Evolutionary conservation across 2,888 invertebrate genomes (phyloP), one percentile per base, ranked within the genome.

Genomic region (Oscheius onirici): DNA sequence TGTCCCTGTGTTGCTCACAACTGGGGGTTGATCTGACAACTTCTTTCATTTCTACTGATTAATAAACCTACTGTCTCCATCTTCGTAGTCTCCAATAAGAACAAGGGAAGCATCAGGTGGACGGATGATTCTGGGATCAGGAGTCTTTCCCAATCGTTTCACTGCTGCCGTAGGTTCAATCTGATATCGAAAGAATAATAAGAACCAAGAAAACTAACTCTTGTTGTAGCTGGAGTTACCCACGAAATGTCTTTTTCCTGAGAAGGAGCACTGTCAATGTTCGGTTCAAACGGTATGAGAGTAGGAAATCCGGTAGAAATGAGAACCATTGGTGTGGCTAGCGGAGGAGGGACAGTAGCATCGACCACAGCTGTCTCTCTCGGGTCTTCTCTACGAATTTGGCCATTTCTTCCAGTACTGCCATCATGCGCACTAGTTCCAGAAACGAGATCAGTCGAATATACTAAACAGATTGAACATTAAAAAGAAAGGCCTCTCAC

Each of bases 121-220:
- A 6, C 78, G 65, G 40, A 82, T 82, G 8, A 82, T 82, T 34
- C 82, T 52, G 0, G 82, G 82, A 69, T 82, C 82, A 2, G 82
- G 82, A 2, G 82, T 81, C 0, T 75, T 78, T 20, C 77, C 66
- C 11, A 71, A 55, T 28, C 49, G 11, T 20, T 10, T n/a, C 13
- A 13, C 55, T 55, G 55, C 20, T 24, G n/a, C 5, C 1, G 10
- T 15, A 5, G 28, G n/a, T 3, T n/a, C 8, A 55, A 24, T 2
- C 15, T 22, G 15, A n/a, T n/a, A n/a, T n/a, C n/a, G 15, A 54
- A 54, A 24, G 22, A 54, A 22, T 3, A 15, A 54, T 13, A 54
- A 13, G n/a, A 43, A 40, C 1, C 17, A 22, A 3, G 46, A 49
- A 13, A 34, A 55, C 34, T 34, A 34, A 34, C 34, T 3, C 5